phyloP scores from a whole-genome alignment of 2,113 vertebrate genomes.

The Mesoclemmys tuberculata region DNA sequence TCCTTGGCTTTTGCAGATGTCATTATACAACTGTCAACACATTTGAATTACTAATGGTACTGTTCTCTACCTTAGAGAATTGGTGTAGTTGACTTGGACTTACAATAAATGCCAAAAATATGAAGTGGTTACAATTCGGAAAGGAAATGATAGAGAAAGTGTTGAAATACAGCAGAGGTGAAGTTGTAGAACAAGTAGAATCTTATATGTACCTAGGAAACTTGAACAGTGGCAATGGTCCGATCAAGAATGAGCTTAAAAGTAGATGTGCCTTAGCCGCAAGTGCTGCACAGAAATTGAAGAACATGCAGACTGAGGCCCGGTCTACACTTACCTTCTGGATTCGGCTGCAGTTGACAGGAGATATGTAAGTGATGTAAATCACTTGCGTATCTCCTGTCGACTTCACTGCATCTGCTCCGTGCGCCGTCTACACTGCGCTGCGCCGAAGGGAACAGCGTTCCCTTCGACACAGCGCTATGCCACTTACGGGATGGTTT shows the following conservation, averaged over 20 bases:
- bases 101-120: background rate
- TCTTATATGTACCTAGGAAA: background rate
- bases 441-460: no score
- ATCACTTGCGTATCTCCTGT: no score
- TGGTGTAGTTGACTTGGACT: background rate
- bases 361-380: no score
- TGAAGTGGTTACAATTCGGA: background rate
- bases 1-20: background rate
- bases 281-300: background rate
- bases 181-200: background rate
- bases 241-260: background rate
- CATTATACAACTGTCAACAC: background rate
- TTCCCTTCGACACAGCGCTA: no score
- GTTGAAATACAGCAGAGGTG: background rate
- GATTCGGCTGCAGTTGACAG: no score
- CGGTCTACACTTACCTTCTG: no score
- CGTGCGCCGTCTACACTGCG: no score
- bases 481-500: no score
- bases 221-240: background rate
- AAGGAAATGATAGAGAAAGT: background rate
- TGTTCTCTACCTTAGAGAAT: no score
- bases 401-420: no score
- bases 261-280: background rate
- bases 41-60: background rate
- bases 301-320: background rate